phyloP scores from a whole-genome alignment of 2,888 invertebrate species.

The Xylota sylvarum region DNA sequence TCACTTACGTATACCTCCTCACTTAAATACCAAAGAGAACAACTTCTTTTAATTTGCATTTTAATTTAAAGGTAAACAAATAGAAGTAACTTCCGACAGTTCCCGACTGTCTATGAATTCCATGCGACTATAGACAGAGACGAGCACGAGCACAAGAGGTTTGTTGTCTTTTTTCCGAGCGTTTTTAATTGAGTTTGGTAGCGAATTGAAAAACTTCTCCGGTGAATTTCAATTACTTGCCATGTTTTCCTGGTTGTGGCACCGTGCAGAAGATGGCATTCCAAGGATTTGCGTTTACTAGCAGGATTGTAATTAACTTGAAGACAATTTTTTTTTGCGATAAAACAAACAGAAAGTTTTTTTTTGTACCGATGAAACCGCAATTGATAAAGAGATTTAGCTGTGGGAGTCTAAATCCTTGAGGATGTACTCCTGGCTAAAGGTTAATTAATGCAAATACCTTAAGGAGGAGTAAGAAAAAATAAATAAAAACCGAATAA shows the following conservation, averaged over 20 bases:
- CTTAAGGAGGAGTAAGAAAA: conserved; percentile 19
- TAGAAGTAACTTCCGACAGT: conserved; percentile 66
- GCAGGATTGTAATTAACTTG: conserved; percentile 76
- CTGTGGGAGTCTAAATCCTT: neutral
- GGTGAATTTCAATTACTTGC: conserved; percentile 75
- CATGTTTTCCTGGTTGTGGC: conserved; percentile 45
- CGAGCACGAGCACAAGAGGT: neutral
- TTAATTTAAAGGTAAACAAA: conserved; percentile 77
- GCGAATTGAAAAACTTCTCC: conserved; percentile 77
- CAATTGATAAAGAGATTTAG: conserved; percentile 66
- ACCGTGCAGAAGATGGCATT: conserved; percentile 67
- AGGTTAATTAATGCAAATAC: conserved; percentile 77
- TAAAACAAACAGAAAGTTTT: conserved; percentile 75
- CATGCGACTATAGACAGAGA: conserved; percentile 22
- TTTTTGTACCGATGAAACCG: conserved; percentile 54
- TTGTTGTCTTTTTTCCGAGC: conserved; percentile 60
- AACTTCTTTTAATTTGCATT: conserved; percentile 77
- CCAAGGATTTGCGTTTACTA: conserved; percentile 71
- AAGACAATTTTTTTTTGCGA: conserved; percentile 56
- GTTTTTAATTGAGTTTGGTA: conserved; percentile 75
- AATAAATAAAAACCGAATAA: conserved; percentile 36
- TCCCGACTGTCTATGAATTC: conserved; percentile 42
- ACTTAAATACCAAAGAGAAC: conserved; percentile 53
- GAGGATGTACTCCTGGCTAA: conserved; percentile 29
- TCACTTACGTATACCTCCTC: conserved; percentile 8